Evolutionary conservation across 2,888 invertebrate species (phyloP), one percentile per base, ranked within the genome.

Genomic region (Thereva unica): DNA sequence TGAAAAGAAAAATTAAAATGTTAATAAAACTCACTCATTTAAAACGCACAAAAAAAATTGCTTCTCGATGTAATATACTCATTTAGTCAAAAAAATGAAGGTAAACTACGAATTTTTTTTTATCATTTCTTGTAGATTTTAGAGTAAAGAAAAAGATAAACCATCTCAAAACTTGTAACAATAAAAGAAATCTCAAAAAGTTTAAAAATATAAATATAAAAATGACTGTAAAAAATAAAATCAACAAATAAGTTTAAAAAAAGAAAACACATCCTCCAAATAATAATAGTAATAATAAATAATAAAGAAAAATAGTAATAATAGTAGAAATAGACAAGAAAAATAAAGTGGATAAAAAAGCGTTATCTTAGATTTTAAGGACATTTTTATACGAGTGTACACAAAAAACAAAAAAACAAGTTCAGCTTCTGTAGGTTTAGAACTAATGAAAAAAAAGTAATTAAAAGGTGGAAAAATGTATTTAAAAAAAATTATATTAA

Each of bases 311-410:
- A 23, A 23, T 23, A 23, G 23, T 23, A 23, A 23, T 23, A 23
- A 23, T 23, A 23, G 23, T 23, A 23, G 23, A 23, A 23, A 23
- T 23, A 23, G 23, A 23, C 23, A 23, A 23, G 23, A 23, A 23
- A 23, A n/a, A n/a, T n/a, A n/a, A 23, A 23, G 23, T 23, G 23
- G 52, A 23, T 2, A 4, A 52, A 35, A 52, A 52, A 52, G 23
- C 47, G 45, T 59, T 47, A 37, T 35, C 49, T 47, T 40, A 38
- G 52, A 34, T 52, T 52, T 47, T 59, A 59, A 59, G 59, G 59
- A 37, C 59, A 59, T 59, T 59, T 59, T 59, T 59, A 59, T 59
- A 59, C 59, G 59, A 59, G 34, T 59, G 59, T 59, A 59, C 59
- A 59, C 59, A 59, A 47, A 37, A 45, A 59, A 59, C 59, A 59